Conservation (phyloP, 2,113 vertebrate species). For the cattle (Bos taurus) region DNA sequence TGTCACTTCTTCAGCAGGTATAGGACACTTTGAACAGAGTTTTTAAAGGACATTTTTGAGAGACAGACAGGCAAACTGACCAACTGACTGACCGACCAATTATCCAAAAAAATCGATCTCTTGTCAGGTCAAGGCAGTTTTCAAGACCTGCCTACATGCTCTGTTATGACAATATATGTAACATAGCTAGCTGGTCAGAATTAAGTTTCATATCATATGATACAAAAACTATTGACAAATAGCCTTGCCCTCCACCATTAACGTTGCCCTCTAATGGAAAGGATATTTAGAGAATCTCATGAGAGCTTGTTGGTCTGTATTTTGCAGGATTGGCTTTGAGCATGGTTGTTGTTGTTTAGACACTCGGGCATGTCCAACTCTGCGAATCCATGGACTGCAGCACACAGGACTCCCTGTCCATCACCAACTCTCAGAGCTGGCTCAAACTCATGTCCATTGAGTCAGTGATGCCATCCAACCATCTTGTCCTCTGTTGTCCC, state of each 20-base stretch:
- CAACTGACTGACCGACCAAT: not conserved
- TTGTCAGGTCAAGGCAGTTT: not conserved
- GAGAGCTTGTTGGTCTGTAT: not conserved
- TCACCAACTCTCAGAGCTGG: not conserved
- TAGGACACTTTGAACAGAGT: not conserved
- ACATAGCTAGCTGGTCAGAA: not conserved
- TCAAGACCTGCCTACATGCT: not conserved
- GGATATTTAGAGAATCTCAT: not conserved
- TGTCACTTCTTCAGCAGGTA: not conserved
- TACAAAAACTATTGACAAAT: not conserved
- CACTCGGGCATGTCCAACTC: not conserved
- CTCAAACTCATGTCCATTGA: not conserved
- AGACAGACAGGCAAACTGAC: not conserved
- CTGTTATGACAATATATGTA: not conserved
- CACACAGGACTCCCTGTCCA: not conserved
- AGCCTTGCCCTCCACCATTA: not conserved
- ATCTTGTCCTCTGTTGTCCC: not conserved
- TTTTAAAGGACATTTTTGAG: not conserved
- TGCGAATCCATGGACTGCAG: not conserved
- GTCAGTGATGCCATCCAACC: not conserved
- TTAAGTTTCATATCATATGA: not conserved
- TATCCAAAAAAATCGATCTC: not conserved
- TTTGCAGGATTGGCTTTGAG: not conserved
- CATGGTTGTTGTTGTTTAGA: not conserved
- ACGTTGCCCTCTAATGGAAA: not conserved